These are phyloP conservation scores for Pachypsylla venusta DNA, from an alignment of 1,140 invertebrate species.

Conservation along the genomic window DNA sequence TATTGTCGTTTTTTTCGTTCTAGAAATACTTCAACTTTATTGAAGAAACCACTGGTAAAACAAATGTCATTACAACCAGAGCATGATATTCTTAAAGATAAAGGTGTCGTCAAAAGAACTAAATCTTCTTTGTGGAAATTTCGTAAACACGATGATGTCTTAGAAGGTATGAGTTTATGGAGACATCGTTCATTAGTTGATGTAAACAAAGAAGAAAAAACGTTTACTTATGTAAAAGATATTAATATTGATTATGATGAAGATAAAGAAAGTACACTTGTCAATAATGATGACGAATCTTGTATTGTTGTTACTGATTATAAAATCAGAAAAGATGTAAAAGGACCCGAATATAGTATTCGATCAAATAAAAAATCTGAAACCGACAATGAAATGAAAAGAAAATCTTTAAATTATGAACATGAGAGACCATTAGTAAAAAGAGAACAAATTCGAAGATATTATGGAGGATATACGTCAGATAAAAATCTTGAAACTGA, in stretches of 20 bases:
- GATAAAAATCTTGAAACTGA: too few relatives aligned
- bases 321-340: constrained; percentile 1
- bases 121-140: constrained; percentile 69
- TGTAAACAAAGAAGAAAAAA: constrained; percentile 35
- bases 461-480: neutral
- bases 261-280: neutral
- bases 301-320: neutral
- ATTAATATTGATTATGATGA: constrained; percentile 2
- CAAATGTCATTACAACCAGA: constrained; percentile 24
- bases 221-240: neutral
- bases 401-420: neutral
- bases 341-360: neutral
- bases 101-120: constrained; percentile 46
- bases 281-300: neutral
- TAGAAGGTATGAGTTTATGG: constrained; percentile 72
- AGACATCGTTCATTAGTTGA: constrained; percentile 67
- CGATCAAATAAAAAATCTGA: neutral
- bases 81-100: neutral
- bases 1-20: neutral
- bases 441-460: neutral
- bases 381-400: neutral
- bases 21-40: neutral
- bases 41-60: neutral
- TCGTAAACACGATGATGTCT: constrained; percentile 48
- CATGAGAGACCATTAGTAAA: neutral